Evolutionary conservation across 2,797 vertebrate genomes (phyloP), one percentile per base, ranked within the genome.

Genomic region (Neostethus bicornis): DNA sequence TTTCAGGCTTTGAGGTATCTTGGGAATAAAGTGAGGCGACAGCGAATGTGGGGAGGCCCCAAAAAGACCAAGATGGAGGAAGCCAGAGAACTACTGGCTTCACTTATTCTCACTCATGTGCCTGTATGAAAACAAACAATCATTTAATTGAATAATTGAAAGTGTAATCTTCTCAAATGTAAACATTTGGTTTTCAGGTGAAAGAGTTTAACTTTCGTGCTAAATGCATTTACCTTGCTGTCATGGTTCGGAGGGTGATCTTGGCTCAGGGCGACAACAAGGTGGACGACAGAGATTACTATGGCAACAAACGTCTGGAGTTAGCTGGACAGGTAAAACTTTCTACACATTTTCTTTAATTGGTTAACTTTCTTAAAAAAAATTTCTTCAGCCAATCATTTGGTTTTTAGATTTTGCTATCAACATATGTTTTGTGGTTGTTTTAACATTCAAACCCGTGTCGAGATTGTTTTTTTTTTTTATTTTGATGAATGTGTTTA

Each of bases 51-150:
- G 97, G 96, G 97, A 41, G 96, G 97, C 39, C 97, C 95, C 10
- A 98, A 98, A 89, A 99, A 99, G 79, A 97, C 96, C 28, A 98
- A 96, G 84, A 97, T 99, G 94, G 97, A 99, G 85, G 97, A 99
- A 81, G 96, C 97, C 51, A 89, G 97, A 81, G 97, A 99, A 79
- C 92, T 99, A 17, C 71, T 99, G 50, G 97, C 97, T 1, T 95
- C 95, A 1, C 97, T 96, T 20, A 95, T 99, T 68, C 92, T 99
- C 63, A 95, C 96, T 21, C 97, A 99, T 0, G 96, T 99, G 5
- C 95, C 94, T 0, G 97, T 99, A 87, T 21, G 96, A 92, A 16
- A 37, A 29, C 19, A 9, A 13, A 46, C 4, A 3, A n/a, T n/a
- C n/a, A n/a, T n/a, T n/a, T n/a, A n/a, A n/a, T n/a, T 20, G 2